Base-by-base conservation (phyloP, 2,113 vertebrate species). In the Prietella phreatophila region DNA sequence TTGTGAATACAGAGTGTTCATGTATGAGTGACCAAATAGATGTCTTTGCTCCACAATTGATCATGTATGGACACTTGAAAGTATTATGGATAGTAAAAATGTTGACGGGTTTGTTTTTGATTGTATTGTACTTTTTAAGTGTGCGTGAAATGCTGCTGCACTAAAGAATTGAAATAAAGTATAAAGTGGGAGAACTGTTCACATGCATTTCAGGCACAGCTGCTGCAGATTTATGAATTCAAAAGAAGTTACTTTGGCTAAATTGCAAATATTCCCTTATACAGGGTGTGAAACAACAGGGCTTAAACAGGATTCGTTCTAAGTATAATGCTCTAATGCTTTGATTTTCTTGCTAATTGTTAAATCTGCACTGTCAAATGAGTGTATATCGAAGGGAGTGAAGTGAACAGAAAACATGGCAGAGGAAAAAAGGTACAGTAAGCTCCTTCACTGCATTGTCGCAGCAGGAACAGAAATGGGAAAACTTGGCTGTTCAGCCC, bases 71-170 rank as follows among this genome's bases (percentile, higher is more conserved):
- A 79, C 65, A 88, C 82, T 84, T 88, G 33, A 88, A 88, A 85
- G 75, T 88, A 69, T 85, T 88, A 87, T 20, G 50, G 75, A n/a
- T 76, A 15, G 20, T 78, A 19, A 56, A 39, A 83, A 58, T 42
- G 5, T 82, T 25, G 55, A 82, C 33, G 78, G 53, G 4, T 58
- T 73, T 83, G 42, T 75, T 87, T 42, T 61, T 60, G 39, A 9
- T 79, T 84, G 60, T 56, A 67, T 63, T 39, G 56, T 60, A 65
- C 71, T 67, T 87, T 80, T 78, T 67, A 55, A 39, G 73, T 88
- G 60, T 69, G 87, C 82, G 22, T 84, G n/a, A 84, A 39, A 88
- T 79, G 87, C 87, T 88, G 82, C 87, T 88, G 71, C 11, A 73
- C 87, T 84, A 55, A 76, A n/a, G 22, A n/a, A 42, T 33, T 47